phyloP scores from a whole-genome alignment of 2,888 invertebrate genomes.

The Odiellus spinosus region DNA sequence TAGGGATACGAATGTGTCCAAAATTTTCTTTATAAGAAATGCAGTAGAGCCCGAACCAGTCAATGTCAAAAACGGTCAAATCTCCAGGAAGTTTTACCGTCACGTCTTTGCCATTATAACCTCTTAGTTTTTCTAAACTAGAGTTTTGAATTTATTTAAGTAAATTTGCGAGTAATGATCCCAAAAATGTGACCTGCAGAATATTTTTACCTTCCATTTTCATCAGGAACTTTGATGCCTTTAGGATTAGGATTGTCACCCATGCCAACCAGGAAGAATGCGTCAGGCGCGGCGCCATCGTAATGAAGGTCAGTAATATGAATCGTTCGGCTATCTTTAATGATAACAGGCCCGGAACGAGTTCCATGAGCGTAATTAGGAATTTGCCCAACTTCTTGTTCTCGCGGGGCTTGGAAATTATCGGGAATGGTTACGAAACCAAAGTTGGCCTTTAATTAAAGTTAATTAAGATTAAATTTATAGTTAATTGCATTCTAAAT shows the following conservation, averaged over 20 bases:
- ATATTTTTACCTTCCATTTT: slow-evolving; percentile 48
- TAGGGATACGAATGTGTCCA: slow-evolving; percentile 72
- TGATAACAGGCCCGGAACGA: slow-evolving; percentile 75
- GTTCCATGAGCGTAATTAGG: slow-evolving; percentile 72
- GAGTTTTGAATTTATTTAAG: too few relatives aligned
- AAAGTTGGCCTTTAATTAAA: slow-evolving; percentile 18
- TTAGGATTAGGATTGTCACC: slow-evolving; percentile 62
- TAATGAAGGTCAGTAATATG: slow-evolving; percentile 82
- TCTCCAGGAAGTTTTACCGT: slow-evolving; percentile 72
- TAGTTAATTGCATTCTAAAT: background rate
- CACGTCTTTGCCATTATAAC: slow-evolving; percentile 80
- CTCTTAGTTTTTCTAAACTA: slow-evolving; percentile 57
- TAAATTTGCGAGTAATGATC: too few relatives aligned
- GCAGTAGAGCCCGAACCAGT: slow-evolving; percentile 84
- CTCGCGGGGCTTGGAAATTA: slow-evolving; percentile 25
- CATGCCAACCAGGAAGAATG: slow-evolving; percentile 84
- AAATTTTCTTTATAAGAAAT: slow-evolving; percentile 75
- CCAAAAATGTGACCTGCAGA: background rate
- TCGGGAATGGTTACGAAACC: slow-evolving; percentile 19
- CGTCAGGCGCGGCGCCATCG: slow-evolving; percentile 74
- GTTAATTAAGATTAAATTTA: background rate
- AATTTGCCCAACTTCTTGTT: slow-evolving; percentile 67
- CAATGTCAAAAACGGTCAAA: slow-evolving; percentile 73
- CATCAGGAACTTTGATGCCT: slow-evolving; percentile 77
- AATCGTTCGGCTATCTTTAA: slow-evolving; percentile 66